These are phyloP conservation scores for Channallabes apus DNA, from an alignment of 2,797 vertebrate genomes.

Conservation along the genomic window DNA sequence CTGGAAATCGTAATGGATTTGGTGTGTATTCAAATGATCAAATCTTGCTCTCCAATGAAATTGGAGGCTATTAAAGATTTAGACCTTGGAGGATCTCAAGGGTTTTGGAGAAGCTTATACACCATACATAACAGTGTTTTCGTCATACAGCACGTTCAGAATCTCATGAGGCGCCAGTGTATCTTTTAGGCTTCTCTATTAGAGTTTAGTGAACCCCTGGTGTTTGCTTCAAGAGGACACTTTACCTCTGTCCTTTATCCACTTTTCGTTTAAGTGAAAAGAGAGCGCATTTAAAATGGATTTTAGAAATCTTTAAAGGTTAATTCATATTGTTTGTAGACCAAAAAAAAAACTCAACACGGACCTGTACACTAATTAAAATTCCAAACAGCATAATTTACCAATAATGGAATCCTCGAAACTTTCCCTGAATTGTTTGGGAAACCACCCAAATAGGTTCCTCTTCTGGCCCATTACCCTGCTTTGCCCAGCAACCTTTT, in stretches of 20 bases:
- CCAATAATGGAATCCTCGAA: constrained; percentile 22
- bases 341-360: background rate
- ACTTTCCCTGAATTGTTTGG: constrained; percentile 26
- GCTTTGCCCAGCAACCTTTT: constrained; percentile 2
- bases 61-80: background rate
- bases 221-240: background rate
- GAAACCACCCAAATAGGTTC: constrained; percentile 36
- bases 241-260: background rate
- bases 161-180: too few species aligned
- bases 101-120: background rate
- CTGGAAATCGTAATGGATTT: background rate
- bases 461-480: constrained; percentile 23
- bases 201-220: background rate
- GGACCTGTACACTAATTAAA: background rate
- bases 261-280: background rate
- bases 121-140: background rate
- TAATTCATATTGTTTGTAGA: background rate
- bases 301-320: background rate
- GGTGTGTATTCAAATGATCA: background rate
- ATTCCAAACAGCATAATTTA: constrained; percentile 19
- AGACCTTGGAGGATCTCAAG: background rate
- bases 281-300: background rate
- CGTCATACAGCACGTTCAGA: background rate
- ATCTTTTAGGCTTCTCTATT: background rate
- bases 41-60: background rate